Base-by-base conservation (phyloP, 2,888 invertebrate species). In the Dasypogon diadema region DNA sequence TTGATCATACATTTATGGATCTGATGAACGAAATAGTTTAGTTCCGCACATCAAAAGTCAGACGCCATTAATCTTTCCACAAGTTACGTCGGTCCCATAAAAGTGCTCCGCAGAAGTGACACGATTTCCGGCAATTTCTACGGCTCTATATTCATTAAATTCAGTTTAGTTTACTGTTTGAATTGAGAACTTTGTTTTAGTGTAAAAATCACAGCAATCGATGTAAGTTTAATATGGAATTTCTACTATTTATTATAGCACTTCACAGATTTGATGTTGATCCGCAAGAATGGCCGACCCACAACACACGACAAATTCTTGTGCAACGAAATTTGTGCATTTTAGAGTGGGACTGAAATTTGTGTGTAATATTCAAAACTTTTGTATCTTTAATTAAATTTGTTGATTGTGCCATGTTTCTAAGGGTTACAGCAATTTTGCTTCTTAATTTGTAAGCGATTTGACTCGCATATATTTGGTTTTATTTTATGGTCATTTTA, bases 261-360 rank as follows among this genome's bases (percentile, higher is more conserved):
- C 85, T 86, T 88, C 88, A 88, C 88, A 87, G 85, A 88, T 86
- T 88, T 89, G 89, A 89, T 90, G 90, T 90, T 89, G 87, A 89
- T 88, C 89, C 89, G 88, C 88, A 88, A 89, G 89, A 90, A 91
- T 91, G 91, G 91, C 90, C 89, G 91, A 90, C 89, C 88, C 88
- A 90, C 90, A 90, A 90, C 90, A 88, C 86, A 26, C 16, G 37
- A 74, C 58, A 74, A 74, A 74, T 58, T 42, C 26, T 54, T 63
- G 34, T 54, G 21, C 24, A 30, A 12, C 21, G 16, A 26, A 54
- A 24, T 65, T 22, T 58, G 22, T 56, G 14, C n/a, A 54, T n/a
- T 73, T 73, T 54, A 21, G 37, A 4, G 12, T 14, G 24, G 72
- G 55, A 54, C 34, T n/a, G n/a, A 30, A 30, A 6, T 30, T 30